These are phyloP conservation scores for Castor canadensis DNA, from an alignment of 2,113 vertebrate genomes.

Conservation along the genomic window DNA sequence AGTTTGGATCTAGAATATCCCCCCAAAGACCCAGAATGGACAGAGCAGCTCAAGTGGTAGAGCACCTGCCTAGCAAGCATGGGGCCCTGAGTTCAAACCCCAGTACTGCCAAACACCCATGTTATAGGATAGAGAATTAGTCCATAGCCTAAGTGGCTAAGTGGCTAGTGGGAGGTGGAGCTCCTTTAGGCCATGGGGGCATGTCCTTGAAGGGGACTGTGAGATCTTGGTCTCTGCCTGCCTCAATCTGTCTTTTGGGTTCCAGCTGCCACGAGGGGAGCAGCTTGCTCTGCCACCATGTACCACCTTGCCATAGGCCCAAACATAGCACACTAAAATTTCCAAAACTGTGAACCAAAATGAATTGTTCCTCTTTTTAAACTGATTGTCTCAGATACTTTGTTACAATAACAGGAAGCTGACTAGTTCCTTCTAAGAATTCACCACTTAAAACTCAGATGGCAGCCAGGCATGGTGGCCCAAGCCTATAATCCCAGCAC, in stretches of 20 bases:
- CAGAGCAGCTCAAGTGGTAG: no score
- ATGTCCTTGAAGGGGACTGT: no score
- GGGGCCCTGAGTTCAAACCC: no score
- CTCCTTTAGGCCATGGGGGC: no score
- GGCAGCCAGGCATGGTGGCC: background rate
- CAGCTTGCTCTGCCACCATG: background rate
- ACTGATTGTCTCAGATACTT: background rate
- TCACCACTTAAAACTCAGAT: conserved; percentile 32
- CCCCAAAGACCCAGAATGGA: background rate
- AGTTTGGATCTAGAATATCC: background rate
- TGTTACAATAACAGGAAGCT: background rate
- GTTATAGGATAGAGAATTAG: no score
- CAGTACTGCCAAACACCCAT: no score
- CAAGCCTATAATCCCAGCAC: background rate
- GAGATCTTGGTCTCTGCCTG: no score
- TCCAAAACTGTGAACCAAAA: background rate
- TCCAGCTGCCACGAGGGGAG: background rate
- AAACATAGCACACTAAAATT: background rate
- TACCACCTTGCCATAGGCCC: background rate
- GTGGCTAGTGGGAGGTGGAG: no score
- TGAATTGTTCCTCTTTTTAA: background rate
- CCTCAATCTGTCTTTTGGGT: background rate
- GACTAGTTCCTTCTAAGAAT: background rate
- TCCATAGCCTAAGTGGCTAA: no score
- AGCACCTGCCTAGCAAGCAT: no score